Base-by-base conservation (phyloP, 2,113 vertebrate genomes). In the Oryzias celebensis region DNA sequence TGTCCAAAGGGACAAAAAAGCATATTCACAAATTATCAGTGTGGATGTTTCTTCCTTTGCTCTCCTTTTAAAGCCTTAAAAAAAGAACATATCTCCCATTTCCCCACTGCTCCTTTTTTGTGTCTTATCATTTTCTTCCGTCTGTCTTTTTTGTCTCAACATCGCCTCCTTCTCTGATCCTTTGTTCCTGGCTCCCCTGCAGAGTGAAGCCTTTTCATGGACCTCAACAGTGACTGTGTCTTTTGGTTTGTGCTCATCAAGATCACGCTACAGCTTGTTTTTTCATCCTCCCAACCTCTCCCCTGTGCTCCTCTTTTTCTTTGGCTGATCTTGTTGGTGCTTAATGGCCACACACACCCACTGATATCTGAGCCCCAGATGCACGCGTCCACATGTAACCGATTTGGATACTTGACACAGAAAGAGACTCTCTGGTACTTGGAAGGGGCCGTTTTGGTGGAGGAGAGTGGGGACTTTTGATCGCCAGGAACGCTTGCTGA, bases 401-500 rank as follows among this genome's bases (percentile, higher is more conserved):
- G 72, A 71, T 69, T 63, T 63, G 63, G 44, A 60, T 58, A 57
- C 26, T 78, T 71, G 57, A 41, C 68, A 68, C 22, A 45, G 46
- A 71, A 55, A 28, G 43, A 55, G 51, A 60, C 67, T 67, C 47
- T 1, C 6, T 46, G 55, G 47, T 60, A 48, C 52, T 48, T 60
- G 67, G 62, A 65, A 70, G 80, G 58, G 68, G 46, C 54, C 26
- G 51, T 77, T 75, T 73, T 63, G 49, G 59, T 57, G 43, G 48
- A 57, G 18, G 44, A 36, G 23, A 62, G 54, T 36, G 56, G 36
- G 28, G 14, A 20, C 14, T 23, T 76, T 47, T 44, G 18, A 0
- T 48, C 81, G 74, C 70, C 75, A 81, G 46, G 46, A 65, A 56
- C 15, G 28, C 68, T 73, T 46, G 63, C 56, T 85, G 82, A 83